phyloP scores from a whole-genome alignment of 2,113 vertebrate species.

The Siniperca knerii region DNA sequence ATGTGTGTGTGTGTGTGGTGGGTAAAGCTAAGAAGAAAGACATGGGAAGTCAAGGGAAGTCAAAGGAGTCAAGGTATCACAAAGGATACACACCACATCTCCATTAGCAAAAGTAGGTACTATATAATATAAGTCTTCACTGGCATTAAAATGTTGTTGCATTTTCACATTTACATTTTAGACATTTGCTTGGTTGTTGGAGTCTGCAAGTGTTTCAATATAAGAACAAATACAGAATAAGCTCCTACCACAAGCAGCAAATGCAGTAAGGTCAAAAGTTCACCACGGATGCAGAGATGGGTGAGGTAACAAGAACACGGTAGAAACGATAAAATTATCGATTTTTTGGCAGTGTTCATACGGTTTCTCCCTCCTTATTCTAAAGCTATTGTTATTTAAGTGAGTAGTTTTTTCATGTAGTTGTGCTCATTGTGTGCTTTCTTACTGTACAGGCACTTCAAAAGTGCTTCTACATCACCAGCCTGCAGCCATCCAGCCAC shows the following conservation, averaged over 20 bases:
- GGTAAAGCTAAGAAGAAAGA: slow-evolving; percentile 9
- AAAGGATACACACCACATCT: not conserved
- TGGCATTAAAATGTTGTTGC: not conserved
- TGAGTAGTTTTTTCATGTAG: not conserved
- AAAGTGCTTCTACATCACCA: not conserved
- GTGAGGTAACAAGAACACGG: not conserved
- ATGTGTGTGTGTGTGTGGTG: not conserved
- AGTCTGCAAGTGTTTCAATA: not conserved
- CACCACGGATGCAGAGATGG: not conserved
- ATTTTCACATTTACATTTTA: not conserved
- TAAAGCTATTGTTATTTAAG: not conserved
- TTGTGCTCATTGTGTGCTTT: not conserved
- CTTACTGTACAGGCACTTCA: not conserved
- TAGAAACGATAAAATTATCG: not conserved
- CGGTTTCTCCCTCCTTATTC: not conserved
- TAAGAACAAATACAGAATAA: not conserved
- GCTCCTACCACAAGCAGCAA: not conserved
- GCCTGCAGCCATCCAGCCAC: slow-evolving; percentile 24
- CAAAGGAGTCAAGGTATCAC: slow-evolving; percentile 29
- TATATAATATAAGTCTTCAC: not conserved
- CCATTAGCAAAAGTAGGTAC: not conserved
- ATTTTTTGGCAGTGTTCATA: not conserved
- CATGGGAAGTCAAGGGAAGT: slow-evolving; percentile 57
- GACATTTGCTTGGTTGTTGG: not conserved
- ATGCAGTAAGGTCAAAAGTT: not conserved